A percentile compares a stretch with the other conserved stretches of the same genome.
Evolutionary conservation across 2,888 invertebrate species (phyloP).

Genomic region (Galerucella pusilla): DNA sequence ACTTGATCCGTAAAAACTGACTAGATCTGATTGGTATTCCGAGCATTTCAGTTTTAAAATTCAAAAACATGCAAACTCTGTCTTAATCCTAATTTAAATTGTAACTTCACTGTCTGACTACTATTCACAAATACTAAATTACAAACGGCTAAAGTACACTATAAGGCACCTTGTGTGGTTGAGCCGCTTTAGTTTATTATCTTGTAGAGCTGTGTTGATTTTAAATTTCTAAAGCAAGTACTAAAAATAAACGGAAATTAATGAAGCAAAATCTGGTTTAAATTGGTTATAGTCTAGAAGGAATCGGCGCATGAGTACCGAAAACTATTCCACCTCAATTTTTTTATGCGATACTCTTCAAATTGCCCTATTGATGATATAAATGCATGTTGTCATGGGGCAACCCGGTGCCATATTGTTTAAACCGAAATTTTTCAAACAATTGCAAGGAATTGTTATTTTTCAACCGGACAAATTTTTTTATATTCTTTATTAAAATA

Average conservation of each 20-base stretch:
- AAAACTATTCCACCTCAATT: too few species aligned
- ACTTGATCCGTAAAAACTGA: neutral
- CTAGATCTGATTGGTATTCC: neutral
- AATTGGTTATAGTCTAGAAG: neutral
- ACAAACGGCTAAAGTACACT: slow-evolving; percentile 11
- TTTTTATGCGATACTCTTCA: too few species aligned
- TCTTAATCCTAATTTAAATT: neutral
- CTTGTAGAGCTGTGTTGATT: slow-evolving; percentile 1
- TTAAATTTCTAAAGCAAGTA: slow-evolving; percentile 1
- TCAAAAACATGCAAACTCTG: neutral
- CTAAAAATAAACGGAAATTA: neutral
- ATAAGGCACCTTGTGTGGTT: slow-evolving; percentile 22
- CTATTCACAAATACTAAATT: neutral
- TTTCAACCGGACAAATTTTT: too few species aligned
- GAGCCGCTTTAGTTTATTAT: slow-evolving; percentile 5
- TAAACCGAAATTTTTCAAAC: too few species aligned
- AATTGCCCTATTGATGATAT: too few species aligned
- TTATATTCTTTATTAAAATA: too few species aligned
- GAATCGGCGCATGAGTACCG: too few species aligned
- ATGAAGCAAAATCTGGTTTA: neutral
- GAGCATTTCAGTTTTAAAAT: neutral
- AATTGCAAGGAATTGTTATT: too few species aligned
- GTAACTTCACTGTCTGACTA: neutral
- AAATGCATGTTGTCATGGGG: too few species aligned
- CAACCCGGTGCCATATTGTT: too few species aligned